These are phyloP conservation scores for Anser cygnoides DNA, from an alignment of 2,113 vertebrate species.

Conservation along the genomic window DNA sequence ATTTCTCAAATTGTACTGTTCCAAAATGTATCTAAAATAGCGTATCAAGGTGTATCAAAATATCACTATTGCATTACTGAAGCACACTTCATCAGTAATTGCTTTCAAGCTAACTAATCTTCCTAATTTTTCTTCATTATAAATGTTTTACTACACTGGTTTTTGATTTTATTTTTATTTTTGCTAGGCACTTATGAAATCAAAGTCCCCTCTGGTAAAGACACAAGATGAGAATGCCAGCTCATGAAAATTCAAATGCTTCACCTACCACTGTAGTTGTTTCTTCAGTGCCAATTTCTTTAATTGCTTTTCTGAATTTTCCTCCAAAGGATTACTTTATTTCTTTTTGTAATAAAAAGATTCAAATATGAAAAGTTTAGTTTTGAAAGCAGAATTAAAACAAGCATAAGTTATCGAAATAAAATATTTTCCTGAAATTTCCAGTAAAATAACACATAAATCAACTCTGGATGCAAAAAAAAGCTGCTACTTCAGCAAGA, in stretches of 20 bases:
- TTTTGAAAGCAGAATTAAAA: not conserved
- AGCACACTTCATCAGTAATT: not conserved
- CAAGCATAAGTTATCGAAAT: not conserved
- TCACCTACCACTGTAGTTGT: not conserved
- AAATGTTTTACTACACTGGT: not conserved
- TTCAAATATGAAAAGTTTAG: not conserved
- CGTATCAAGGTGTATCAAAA: not conserved
- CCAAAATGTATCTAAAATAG: not conserved
- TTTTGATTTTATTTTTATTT: not conserved
- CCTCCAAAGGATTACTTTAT: not conserved
- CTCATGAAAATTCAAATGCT: not conserved
- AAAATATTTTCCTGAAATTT: not conserved
- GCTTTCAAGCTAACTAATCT: not conserved
- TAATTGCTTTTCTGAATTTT: not conserved
- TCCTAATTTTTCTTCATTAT: not conserved
- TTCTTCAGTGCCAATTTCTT: not conserved
- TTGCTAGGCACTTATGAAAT: not conserved
- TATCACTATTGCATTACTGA: not conserved
- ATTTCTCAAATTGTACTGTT: not conserved
- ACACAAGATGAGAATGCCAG: not conserved
- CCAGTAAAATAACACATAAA: not conserved
- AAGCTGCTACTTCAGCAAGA: not conserved
- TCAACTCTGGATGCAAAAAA: not conserved
- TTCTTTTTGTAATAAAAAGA: not conserved
- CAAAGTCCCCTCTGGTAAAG: not conserved